These are phyloP conservation scores for Scylla paramamosain DNA, from an alignment of 1,140 invertebrate species.

Conservation along the genomic window DNA sequence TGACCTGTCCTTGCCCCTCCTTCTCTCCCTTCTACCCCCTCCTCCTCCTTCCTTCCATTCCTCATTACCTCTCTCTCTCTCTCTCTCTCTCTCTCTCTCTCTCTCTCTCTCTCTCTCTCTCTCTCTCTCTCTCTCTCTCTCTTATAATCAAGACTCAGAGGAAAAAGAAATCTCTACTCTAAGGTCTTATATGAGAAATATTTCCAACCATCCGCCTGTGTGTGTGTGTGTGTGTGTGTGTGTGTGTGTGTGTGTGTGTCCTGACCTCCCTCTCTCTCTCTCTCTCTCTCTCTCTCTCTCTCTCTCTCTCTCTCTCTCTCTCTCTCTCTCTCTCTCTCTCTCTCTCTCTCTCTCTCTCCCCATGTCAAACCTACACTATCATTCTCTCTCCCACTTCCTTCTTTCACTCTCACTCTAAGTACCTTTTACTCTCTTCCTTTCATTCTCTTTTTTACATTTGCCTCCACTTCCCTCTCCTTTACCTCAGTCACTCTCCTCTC, in stretches of 20 bases:
- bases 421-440: background rate
- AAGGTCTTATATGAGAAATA: background rate
- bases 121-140: background rate
- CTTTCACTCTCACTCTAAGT: background rate
- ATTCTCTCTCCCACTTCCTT: background rate
- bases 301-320: constrained; percentile 2
- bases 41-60: background rate
- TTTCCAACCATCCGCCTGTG: background rate
- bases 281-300: background rate
- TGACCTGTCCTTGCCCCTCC: background rate
- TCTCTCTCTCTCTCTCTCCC: background rate
- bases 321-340: constrained; percentile 8
- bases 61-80: background rate
- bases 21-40: background rate
- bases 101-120: too few relatives aligned
- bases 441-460: background rate
- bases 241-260: background rate
- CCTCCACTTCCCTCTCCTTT: background rate
- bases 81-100: background rate
- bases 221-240: background rate
- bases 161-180: background rate
- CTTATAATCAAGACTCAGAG: background rate
- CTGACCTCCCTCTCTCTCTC: too few relatives aligned
- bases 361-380: too few relatives aligned
- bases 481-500: background rate